These are phyloP conservation scores for Nasua narica DNA, from an alignment of 2,797 vertebrate species.

Conservation along the genomic window DNA sequence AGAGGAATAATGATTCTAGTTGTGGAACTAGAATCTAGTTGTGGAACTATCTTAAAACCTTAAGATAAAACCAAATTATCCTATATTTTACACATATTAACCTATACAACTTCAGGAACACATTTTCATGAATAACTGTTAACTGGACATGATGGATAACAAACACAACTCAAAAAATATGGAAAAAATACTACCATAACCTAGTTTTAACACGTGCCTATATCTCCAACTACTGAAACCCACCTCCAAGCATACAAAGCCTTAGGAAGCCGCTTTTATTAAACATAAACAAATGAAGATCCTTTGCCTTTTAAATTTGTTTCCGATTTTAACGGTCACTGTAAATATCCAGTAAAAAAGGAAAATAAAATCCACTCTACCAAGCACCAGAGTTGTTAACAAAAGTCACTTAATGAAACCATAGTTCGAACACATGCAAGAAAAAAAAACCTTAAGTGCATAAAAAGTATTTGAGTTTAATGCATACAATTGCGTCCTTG, in stretches of 20 bases:
- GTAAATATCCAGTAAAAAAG: background rate
- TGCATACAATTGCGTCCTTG: slow-evolving; percentile 64
- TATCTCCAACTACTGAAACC: background rate
- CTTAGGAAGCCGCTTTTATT: background rate
- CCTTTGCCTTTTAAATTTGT: background rate
- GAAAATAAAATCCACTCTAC: background rate
- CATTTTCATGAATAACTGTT: background rate
- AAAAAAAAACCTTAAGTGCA: slow-evolving; percentile 16
- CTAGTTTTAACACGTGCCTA: background rate
- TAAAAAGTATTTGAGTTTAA: slow-evolving; percentile 68
- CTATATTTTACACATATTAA: background rate
- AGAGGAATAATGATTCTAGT: background rate
- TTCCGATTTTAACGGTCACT: background rate
- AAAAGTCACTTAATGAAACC: slow-evolving; percentile 54
- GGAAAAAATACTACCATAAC: background rate
- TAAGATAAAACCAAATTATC: background rate
- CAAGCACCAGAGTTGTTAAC: slow-evolving; percentile 32
- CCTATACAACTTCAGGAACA: background rate
- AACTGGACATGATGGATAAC: background rate
- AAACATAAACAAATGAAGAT: slow-evolving; percentile 1
- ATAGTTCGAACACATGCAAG: background rate
- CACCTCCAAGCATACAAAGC: background rate
- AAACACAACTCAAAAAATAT: background rate
- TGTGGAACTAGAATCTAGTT: background rate
- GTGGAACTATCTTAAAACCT: background rate